Base-by-base conservation (phyloP, 2,888 invertebrate genomes). In the Drosophila suboccidentalis region DNA sequence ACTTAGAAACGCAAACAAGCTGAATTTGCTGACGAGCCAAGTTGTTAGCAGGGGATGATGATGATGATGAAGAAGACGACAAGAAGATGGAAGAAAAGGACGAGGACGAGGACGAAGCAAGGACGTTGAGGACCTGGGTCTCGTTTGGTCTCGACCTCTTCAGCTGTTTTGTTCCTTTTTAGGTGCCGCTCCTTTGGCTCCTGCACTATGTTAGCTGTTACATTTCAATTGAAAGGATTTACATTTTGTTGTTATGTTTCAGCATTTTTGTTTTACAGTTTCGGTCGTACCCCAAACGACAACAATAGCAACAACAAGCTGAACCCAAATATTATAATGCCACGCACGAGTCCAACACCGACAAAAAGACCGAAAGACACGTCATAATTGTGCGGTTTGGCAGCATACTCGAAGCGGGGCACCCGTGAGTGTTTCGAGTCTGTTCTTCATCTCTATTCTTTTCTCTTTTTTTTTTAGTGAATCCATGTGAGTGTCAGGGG, bases 211-310 rank as follows among this genome's bases (percentile, higher is more conserved):
- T 50, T 71, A 46, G 71, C 70, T 84, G 89, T 84, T 69, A 87
- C 87, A 84, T 89, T 85, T 85, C 87, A 85, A 85, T 87, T 87
- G 87, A 89, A 87, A 84, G 88, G 87, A 85, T 89, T 85, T 85
- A 84, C 85, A 85, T 89, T 85, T 87, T 84, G 85, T 87, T 84
- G 77, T 85, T 87, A 69, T 79, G 75, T 79, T 87, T 81, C 87
- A 87, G 67, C 82, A 87, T 81, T 84, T 87, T 84, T 89, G 87
- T 79, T 69, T 79, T 74, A 86, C 83, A 86, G 73, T 70, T 85
- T 55, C 73, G 78, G 78, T 78, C 78, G 62, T 50, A 34, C 64
- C 61, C 74, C 47, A 47, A 38, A 55, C 53, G 39, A 46, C 51
- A 46, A 46, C 51, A 66, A 19, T 34, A 55, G 39, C 47, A 32